Evolutionary conservation across 2,888 invertebrate genomes (phyloP).

Genomic region (Eucera pruinosa): DNA sequence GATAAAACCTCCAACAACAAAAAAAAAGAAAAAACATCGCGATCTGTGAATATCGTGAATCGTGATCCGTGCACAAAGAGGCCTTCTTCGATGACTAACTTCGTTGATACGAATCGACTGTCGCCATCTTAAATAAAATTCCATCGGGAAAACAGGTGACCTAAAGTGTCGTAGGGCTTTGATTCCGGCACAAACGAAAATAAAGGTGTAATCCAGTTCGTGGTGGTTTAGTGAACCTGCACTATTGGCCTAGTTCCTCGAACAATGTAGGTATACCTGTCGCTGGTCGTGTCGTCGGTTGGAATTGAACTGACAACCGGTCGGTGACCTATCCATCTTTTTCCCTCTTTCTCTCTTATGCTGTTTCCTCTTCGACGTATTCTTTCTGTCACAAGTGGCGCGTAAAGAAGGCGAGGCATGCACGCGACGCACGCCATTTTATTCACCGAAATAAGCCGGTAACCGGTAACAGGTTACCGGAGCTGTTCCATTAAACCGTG

Average conservation of each 20-base stretch:
- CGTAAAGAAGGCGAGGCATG: constrained; percentile 38
- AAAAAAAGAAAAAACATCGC: neutral
- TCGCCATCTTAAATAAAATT: constrained; percentile 16
- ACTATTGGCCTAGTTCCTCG: constrained; percentile 70
- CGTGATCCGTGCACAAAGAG: constrained; percentile 4
- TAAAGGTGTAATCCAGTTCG: constrained; percentile 56
- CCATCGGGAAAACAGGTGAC: constrained; percentile 50
- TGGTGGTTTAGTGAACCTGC: constrained; percentile 69
- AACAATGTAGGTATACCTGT: constrained; percentile 54
- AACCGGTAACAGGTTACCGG: constrained; percentile 66
- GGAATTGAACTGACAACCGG: constrained; percentile 65
- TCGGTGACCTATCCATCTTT: constrained; percentile 64
- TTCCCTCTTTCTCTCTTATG: constrained; percentile 15
- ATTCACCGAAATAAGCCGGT: constrained; percentile 67
- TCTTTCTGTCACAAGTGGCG: constrained; percentile 29
- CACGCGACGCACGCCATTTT: constrained; percentile 52
- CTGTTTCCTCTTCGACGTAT: constrained; percentile 16
- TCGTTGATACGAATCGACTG: neutral
- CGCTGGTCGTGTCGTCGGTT: constrained; percentile 28
- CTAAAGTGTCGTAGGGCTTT: constrained; percentile 23
- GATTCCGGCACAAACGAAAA: constrained; percentile 38
- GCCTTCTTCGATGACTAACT: constrained; percentile 4
- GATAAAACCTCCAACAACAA: neutral
- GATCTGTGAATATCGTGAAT: neutral
- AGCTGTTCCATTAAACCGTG: constrained; percentile 38